These are phyloP conservation scores for Terrapene triunguis DNA, from an alignment of 2,113 vertebrate species.

Conservation along the genomic window DNA sequence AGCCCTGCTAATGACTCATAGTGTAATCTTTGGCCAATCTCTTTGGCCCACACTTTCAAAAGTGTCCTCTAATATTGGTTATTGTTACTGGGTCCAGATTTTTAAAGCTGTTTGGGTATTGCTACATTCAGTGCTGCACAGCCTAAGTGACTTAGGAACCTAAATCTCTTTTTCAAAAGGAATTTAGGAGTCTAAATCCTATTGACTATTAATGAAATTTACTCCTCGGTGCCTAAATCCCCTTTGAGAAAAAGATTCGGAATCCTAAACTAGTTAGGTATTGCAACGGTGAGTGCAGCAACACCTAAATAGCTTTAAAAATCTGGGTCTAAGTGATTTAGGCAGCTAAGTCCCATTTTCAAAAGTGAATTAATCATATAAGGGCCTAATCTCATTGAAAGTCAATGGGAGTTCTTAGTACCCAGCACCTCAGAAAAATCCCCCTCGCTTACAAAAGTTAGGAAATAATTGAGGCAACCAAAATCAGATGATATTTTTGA, in stretches of 20 bases:
- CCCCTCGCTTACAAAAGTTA: neutral
- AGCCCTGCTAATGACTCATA: neutral
- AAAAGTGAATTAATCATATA: neutral
- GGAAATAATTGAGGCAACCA: neutral
- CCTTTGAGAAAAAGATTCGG: neutral
- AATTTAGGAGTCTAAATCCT: conserved; percentile 38
- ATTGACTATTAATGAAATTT: neutral
- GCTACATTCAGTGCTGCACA: neutral
- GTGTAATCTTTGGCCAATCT: neutral
- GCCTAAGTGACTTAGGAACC: neutral
- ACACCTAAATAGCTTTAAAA: neutral
- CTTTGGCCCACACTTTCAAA: neutral
- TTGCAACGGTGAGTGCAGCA: neutral
- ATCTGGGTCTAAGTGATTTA: neutral
- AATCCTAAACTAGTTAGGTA: neutral
- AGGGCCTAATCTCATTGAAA: neutral
- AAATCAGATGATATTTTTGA: neutral
- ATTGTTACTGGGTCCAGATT: neutral
- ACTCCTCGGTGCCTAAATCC: neutral
- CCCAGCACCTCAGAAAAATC: neutral
- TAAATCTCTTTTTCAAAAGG: neutral
- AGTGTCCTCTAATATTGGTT: neutral
- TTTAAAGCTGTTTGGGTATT: neutral
- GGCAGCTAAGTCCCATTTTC: neutral
- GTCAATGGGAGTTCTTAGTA: neutral